Evolutionary conservation across 1,140 invertebrate species (phyloP).

Genomic region (Papilio helenus): DNA sequence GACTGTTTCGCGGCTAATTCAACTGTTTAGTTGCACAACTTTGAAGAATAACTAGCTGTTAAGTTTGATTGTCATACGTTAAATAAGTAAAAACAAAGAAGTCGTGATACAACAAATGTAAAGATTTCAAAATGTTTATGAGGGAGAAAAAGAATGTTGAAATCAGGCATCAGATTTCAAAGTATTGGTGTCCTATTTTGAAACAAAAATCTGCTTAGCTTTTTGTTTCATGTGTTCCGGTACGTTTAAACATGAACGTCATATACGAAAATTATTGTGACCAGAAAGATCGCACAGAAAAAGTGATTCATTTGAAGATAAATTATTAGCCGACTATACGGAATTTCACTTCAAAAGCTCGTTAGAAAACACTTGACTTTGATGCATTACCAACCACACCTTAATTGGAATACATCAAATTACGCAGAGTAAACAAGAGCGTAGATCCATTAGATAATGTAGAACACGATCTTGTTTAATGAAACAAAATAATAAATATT

Average conservation of each 20-base stretch:
- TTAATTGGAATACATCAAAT: slow-evolving; percentile 7
- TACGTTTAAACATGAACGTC: background rate
- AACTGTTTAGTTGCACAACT: background rate
- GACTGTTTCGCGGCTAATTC: too few relatives aligned
- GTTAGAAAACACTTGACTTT: slow-evolving; percentile 15
- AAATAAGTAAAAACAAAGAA: too few relatives aligned
- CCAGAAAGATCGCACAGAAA: background rate
- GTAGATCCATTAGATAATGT: background rate
- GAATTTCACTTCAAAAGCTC: background rate
- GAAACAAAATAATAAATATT: background rate
- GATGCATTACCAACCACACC: slow-evolving; percentile 8
- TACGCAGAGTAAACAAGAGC: background rate
- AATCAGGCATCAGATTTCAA: too few relatives aligned
- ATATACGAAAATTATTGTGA: background rate
- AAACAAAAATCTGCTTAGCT: too few relatives aligned
- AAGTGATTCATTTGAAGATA: background rate
- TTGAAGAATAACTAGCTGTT: background rate
- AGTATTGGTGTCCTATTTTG: too few relatives aligned
- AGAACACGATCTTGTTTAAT: background rate
- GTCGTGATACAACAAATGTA: too few relatives aligned
- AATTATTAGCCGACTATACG: background rate
- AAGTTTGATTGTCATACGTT: too few relatives aligned
- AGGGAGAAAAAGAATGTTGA: too few relatives aligned
- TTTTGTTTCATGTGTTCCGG: too few relatives aligned
- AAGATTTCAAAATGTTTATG: too few relatives aligned